Evolutionary conservation across 2,888 invertebrate species (phyloP).

Genomic region (Euplexia lucipara): DNA sequence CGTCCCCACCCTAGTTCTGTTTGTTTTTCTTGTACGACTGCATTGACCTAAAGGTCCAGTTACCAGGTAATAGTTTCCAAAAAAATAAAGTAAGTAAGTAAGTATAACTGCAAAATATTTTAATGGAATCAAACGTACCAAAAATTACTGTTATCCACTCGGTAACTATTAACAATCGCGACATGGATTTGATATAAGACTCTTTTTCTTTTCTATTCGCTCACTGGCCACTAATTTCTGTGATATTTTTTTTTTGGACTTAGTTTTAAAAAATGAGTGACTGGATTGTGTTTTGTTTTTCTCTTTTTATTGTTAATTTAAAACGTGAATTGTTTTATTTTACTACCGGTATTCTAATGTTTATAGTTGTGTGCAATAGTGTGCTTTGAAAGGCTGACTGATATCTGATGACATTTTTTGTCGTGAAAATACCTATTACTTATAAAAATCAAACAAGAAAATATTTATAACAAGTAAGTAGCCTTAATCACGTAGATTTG

Average conservation of each 20-base stretch:
- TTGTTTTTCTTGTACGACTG: constrained; percentile 40
- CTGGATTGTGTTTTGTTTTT: constrained; percentile 19
- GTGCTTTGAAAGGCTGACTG: too few species aligned
- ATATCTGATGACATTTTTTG: background rate
- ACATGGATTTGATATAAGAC: constrained; percentile 10
- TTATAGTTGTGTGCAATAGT: background rate
- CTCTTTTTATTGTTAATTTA: background rate
- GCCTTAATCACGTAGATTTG: background rate
- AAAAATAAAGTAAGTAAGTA: too few species aligned
- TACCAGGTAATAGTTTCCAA: too few species aligned
- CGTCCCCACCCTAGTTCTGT: constrained; percentile 31
- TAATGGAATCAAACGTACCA: background rate
- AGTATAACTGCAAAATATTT: constrained; percentile 18
- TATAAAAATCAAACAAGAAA: too few species aligned
- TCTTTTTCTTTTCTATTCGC: constrained; percentile 7
- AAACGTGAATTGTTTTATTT: background rate
- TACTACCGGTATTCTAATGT: background rate
- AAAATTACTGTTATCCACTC: background rate
- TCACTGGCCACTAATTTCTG: constrained; percentile 21
- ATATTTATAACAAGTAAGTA: constrained; percentile 7
- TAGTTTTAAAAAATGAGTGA: background rate
- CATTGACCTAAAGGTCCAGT: too few species aligned
- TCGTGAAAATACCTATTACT: constrained; percentile 7
- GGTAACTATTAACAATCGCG: background rate
- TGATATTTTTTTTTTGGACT: background rate